Conservation (phyloP, 2,888 invertebrate genomes). For the Gymnoscelis rufifasciata region DNA sequence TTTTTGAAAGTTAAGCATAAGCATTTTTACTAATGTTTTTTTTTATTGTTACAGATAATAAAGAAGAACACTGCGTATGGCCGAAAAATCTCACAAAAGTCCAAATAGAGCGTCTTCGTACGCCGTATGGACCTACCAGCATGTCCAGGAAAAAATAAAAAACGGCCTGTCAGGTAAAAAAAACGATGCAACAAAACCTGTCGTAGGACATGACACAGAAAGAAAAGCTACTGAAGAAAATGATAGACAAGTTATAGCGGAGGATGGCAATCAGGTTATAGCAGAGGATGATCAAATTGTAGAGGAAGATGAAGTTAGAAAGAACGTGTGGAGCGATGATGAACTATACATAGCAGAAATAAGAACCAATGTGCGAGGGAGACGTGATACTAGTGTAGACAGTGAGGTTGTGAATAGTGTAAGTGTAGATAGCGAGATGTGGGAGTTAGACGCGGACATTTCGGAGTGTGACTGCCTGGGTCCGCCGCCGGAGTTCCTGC, state of each 20-base stretch:
- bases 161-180: constrained; percentile 22
- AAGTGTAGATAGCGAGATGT: constrained; percentile 81
- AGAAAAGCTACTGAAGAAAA: constrained; percentile 33
- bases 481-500: constrained; percentile 85
- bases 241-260: constrained; percentile 52
- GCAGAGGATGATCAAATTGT: constrained; percentile 44
- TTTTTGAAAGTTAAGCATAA: no score
- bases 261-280: constrained; percentile 43
- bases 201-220: constrained; percentile 15
- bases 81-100: constrained; percentile 63
- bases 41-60: constrained; percentile 63
- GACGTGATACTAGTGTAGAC: constrained; percentile 73
- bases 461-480: constrained; percentile 87
- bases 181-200: constrained; percentile 35
- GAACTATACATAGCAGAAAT: constrained; percentile 74
- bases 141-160: constrained; percentile 25
- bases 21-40: no score
- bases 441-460: constrained; percentile 85
- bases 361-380: constrained; percentile 70
- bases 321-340: constrained; percentile 72
- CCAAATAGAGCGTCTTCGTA: constrained; percentile 67
- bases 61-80: constrained; percentile 70
- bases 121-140: constrained; percentile 62
- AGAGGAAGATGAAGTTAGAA: constrained; percentile 65
- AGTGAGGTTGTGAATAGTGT: constrained; percentile 78